Evolutionary conservation across 1,140 invertebrate species (phyloP).

Genomic region (Marisa cornuarietis): DNA sequence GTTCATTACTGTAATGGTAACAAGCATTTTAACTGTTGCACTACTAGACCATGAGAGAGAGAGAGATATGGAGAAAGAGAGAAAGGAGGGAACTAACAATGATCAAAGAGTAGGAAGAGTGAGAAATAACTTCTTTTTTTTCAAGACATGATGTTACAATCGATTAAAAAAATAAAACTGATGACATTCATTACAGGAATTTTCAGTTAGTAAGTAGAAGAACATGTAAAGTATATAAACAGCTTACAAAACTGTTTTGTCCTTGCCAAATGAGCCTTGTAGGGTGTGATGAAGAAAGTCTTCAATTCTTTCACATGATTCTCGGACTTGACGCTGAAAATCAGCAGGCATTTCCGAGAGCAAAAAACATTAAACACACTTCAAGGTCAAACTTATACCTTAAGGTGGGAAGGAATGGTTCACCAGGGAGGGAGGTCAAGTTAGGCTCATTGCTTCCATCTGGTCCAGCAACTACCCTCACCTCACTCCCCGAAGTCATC

Average conservation of each 20-base stretch:
- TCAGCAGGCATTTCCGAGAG: too few species aligned
- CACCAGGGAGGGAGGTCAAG: too few species aligned
- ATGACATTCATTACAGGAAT: not conserved
- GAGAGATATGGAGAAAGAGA: too few species aligned
- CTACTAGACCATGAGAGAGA: too few species aligned
- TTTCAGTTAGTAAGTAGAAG: not conserved
- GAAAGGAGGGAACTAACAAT: not conserved
- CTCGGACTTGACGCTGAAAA: slow-evolving; percentile 32
- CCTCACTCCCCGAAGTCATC: too few species aligned
- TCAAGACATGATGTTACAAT: not conserved
- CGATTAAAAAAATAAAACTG: not conserved
- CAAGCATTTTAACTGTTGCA: too few species aligned
- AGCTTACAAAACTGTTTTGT: slow-evolving; percentile 39
- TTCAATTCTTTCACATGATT: slow-evolving; percentile 35
- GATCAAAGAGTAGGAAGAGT: not conserved
- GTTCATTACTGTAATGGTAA: too few species aligned
- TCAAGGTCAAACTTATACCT: too few species aligned
- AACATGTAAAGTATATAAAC: not conserved
- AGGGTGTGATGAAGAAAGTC: slow-evolving; percentile 33
- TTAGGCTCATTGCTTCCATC: too few species aligned
- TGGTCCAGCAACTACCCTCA: too few species aligned
- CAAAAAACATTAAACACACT: too few species aligned
- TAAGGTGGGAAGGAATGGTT: too few species aligned
- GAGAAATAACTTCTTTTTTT: not conserved
- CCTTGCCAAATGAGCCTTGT: slow-evolving; percentile 37